phyloP scores from a whole-genome alignment of 2,888 invertebrate genomes.

The Hyposoter didymator region DNA sequence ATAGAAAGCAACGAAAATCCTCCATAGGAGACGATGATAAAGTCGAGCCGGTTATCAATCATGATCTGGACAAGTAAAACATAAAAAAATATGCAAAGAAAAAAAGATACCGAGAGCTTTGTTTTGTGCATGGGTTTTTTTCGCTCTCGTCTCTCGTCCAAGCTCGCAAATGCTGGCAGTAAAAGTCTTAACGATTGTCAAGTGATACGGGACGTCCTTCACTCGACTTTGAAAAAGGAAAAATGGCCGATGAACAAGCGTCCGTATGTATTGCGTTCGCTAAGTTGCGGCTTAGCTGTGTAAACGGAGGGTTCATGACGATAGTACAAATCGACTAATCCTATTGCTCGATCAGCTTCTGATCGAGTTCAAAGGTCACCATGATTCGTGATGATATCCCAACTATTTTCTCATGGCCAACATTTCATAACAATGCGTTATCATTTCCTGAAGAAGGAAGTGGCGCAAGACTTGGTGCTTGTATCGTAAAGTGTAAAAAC shows the following conservation, averaged over 20 bases:
- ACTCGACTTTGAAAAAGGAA: constrained; percentile 23
- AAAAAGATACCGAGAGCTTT: constrained; percentile 36
- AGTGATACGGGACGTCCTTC: constrained; percentile 38
- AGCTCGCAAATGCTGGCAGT: constrained; percentile 14
- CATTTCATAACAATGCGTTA: constrained; percentile 6
- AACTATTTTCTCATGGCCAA: not conserved
- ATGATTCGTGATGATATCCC: constrained; percentile 3
- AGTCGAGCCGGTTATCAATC: constrained; percentile 1
- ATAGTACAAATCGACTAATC: not conserved
- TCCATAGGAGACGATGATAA: not conserved
- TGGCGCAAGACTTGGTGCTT: not conserved
- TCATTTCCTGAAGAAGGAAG: not conserved
- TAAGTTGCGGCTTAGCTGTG: constrained; percentile 25
- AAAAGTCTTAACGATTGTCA: constrained; percentile 16
- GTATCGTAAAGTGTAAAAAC: not conserved
- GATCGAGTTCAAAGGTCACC: constrained; percentile 38
- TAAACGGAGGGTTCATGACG: constrained; percentile 15
- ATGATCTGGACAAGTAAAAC: not conserved
- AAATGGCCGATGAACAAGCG: not conserved
- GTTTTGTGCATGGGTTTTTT: not conserved
- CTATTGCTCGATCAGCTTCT: constrained; percentile 1
- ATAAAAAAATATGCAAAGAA: constrained; percentile 2
- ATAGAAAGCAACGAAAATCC: not conserved
- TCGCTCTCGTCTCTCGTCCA: not conserved
- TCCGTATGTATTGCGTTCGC: not conserved